Evolutionary conservation across 2,888 invertebrate species (phyloP).

Genomic region (Suillia variegata): DNA sequence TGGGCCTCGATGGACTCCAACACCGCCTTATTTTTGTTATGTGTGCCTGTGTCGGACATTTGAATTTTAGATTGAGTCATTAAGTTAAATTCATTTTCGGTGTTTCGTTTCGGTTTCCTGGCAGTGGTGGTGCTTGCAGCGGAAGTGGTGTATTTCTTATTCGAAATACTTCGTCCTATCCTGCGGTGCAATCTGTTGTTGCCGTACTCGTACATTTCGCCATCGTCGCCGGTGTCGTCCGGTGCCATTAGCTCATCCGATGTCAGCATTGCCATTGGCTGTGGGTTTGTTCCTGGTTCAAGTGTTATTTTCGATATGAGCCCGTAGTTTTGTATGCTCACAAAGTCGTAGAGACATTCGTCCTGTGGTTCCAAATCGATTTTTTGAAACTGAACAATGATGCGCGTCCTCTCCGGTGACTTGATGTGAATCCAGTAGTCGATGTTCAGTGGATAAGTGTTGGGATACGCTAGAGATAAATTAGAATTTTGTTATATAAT

Average conservation of each 20-base stretch:
- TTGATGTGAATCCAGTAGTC: constrained; percentile 72
- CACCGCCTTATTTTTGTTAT: neutral
- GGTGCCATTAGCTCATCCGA: constrained; percentile 30
- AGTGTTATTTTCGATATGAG: constrained; percentile 45
- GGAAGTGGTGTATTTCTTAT: constrained; percentile 1
- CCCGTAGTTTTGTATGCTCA: constrained; percentile 66
- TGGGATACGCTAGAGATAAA: constrained; percentile 65
- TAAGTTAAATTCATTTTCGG: constrained; percentile 23
- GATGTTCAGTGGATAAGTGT: constrained; percentile 73
- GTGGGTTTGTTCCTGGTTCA: constrained; percentile 46
- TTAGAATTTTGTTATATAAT: no score
- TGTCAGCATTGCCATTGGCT: constrained; percentile 49
- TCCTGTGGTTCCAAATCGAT: constrained; percentile 77
- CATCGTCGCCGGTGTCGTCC: constrained; percentile 26
- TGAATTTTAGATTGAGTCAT: constrained; percentile 21
- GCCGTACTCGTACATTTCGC: neutral
- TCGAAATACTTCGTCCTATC: constrained; percentile 9
- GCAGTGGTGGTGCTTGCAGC: constrained; percentile 23
- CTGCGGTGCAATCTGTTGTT: constrained; percentile 6
- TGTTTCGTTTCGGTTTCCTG: constrained; percentile 15
- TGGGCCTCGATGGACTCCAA: no score
- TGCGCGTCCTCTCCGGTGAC: constrained; percentile 70
- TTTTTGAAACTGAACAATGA: constrained; percentile 72
- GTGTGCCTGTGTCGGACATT: constrained; percentile 14
- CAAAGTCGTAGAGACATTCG: constrained; percentile 80